Conservation (phyloP, 2,113 vertebrate genomes). For the Nothobranchius furzeri region DNA sequence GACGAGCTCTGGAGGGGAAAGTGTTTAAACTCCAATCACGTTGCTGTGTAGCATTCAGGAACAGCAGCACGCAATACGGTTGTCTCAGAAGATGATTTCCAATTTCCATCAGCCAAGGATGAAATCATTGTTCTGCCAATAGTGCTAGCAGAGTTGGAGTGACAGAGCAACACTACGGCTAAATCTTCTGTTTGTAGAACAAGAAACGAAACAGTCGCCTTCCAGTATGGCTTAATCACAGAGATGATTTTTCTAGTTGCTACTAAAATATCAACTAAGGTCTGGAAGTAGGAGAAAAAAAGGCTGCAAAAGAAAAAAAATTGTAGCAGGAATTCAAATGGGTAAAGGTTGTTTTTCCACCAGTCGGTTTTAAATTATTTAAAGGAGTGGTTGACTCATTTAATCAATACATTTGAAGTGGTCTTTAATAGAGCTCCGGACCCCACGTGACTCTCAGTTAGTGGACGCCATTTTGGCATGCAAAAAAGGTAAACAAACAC, state of each 20-base stretch:
- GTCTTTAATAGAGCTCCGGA: too few species aligned
- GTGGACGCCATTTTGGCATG: too few species aligned
- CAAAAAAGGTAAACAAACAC: too few species aligned
- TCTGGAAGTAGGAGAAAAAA: constrained; percentile 28
- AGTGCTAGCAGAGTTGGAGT: constrained; percentile 56
- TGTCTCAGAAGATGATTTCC: constrained; percentile 68
- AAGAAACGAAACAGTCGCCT: constrained; percentile 55
- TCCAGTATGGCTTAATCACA: constrained; percentile 66
- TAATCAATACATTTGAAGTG: too few species aligned
- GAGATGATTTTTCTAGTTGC: constrained; percentile 63
- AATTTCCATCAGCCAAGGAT: constrained; percentile 69
- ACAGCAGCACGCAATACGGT: constrained; percentile 47
- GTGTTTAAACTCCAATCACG: constrained; percentile 60
- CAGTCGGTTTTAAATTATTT: too few species aligned
- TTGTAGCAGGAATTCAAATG: constrained; percentile 16
- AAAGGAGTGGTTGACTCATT: too few species aligned
- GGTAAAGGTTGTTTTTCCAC: background rate
- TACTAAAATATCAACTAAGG: constrained; percentile 21
- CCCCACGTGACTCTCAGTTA: too few species aligned
- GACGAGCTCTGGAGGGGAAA: constrained; percentile 15
- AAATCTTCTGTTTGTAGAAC: constrained; percentile 63
- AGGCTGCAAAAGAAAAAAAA: constrained; percentile 50
- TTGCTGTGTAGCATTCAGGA: constrained; percentile 45
- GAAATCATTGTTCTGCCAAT: constrained; percentile 67
- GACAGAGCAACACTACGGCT: constrained; percentile 45